Conservation (phyloP, 1,140 invertebrate genomes). For the Cryptotermes secundus region DNA sequence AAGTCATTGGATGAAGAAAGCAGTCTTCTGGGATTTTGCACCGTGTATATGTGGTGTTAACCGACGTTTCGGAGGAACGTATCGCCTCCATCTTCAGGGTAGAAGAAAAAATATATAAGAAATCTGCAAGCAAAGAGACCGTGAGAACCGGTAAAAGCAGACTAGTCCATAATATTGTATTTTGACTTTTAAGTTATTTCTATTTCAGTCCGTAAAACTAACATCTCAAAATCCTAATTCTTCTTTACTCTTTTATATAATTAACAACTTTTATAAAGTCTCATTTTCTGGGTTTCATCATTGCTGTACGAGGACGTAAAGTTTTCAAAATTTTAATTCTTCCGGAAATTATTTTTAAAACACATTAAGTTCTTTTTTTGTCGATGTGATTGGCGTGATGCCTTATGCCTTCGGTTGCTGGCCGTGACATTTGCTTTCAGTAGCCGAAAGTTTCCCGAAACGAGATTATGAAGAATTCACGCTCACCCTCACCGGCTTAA, state of each 20-base stretch:
- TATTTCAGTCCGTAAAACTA: neutral
- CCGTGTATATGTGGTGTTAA: no score
- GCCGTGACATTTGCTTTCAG: slow-evolving; percentile 12
- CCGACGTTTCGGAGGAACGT: no score
- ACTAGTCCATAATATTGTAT: no score
- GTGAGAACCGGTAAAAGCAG: no score
- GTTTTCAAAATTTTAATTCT: slow-evolving; percentile 19
- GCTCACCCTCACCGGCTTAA: slow-evolving; percentile 1
- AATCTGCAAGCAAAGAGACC: no score
- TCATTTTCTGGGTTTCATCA: neutral
- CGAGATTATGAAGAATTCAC: slow-evolving; percentile 8
- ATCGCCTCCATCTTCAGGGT: no score
- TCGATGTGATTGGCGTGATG: neutral
- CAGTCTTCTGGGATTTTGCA: no score
- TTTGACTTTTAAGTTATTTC: no score
- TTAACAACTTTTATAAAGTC: neutral
- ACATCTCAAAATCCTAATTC: neutral
- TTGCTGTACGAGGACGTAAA: neutral
- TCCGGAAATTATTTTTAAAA: neutral
- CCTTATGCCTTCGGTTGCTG: neutral
- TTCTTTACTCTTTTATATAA: neutral
- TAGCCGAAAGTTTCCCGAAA: neutral
- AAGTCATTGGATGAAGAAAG: no score
- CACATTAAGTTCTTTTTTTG: neutral
- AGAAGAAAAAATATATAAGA: no score